Evolutionary conservation across 64 coral and sea anemone genomes (phyloP).

Genomic region (Pocillopora damicornis): DNA sequence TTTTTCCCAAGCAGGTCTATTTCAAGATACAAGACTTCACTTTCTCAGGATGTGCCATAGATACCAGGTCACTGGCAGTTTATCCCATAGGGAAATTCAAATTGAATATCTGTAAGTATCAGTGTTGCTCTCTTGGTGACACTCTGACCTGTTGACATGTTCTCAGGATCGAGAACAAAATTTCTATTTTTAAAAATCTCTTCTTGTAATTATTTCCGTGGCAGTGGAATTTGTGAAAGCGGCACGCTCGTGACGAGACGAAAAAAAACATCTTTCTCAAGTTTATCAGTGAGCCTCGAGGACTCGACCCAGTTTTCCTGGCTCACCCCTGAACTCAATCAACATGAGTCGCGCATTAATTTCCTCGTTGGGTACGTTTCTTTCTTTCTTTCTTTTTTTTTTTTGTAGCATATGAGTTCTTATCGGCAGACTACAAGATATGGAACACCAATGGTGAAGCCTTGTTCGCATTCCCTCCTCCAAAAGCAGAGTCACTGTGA

Average conservation of each 20-base stretch:
- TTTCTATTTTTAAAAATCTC: too few species aligned
- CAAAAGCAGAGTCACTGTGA: conserved; percentile 30
- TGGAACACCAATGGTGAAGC: conserved; percentile 93
- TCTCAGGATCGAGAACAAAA: too few species aligned
- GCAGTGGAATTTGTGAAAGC: too few species aligned
- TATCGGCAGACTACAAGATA: conserved; percentile 89
- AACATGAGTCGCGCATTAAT: too few species aligned
- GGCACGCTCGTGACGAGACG: too few species aligned
- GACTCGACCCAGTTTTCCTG: too few species aligned
- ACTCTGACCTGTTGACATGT: not conserved
- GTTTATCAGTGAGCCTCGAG: too few species aligned
- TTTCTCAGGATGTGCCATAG: conserved; percentile 79
- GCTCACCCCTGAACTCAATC: too few species aligned
- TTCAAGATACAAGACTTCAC: conserved; percentile 85
- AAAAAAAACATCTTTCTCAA: too few species aligned
- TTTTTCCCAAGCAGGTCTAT: conserved; percentile 56
- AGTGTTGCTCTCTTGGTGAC: not conserved
- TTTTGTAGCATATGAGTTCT: conserved; percentile 70
- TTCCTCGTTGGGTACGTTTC: not conserved
- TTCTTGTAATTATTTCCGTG: too few species aligned
- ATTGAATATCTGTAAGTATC: conserved; percentile 69
- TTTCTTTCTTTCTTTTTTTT: conserved; percentile 16
- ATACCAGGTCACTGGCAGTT: conserved; percentile 81
- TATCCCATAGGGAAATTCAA: conserved; percentile 77
- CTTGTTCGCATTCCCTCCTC: conserved; percentile 55